Conservation (phyloP, 2,113 vertebrate genomes). For the Micronycteris hirsuta region DNA sequence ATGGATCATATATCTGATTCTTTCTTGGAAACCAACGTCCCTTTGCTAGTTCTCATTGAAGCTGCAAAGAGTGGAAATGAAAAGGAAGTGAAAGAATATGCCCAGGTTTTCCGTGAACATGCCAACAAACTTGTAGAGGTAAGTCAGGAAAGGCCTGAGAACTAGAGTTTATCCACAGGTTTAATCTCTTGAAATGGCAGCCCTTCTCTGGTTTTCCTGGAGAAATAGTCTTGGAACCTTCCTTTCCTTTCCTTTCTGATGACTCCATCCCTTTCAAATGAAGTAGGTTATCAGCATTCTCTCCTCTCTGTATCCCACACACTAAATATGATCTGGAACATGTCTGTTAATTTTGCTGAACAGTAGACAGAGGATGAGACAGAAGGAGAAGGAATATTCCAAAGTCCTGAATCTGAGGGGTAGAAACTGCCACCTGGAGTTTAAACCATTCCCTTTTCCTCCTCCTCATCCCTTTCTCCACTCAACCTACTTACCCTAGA, state of each 20-base stretch:
- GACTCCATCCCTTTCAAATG: not conserved
- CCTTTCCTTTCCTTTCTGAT: not conserved
- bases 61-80: conserved; percentile 90
- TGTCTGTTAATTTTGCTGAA: not conserved
- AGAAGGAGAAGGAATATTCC: not conserved
- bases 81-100: conserved; percentile 97
- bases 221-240: not conserved
- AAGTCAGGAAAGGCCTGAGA: conserved; percentile 67
- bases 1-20: conserved; percentile 92
- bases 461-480: not conserved
- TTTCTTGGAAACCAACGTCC: conserved; percentile 90
- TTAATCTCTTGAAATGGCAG: not conserved
- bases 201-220: not conserved
- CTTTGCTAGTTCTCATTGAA: conserved; percentile 88
- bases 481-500: not conserved
- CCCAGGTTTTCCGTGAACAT: conserved; percentile 97
- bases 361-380: not conserved
- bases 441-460: not conserved
- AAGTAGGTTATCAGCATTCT: not conserved
- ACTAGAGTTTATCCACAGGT: not conserved
- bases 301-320: not conserved
- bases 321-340: not conserved
- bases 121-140: conserved; percentile 99
- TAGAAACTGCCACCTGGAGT: not conserved
- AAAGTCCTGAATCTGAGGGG: not conserved